Evolutionary conservation across 2,113 vertebrate species (phyloP), one percentile per base, ranked within the genome.

Genomic region (Grallaria varia): DNA sequence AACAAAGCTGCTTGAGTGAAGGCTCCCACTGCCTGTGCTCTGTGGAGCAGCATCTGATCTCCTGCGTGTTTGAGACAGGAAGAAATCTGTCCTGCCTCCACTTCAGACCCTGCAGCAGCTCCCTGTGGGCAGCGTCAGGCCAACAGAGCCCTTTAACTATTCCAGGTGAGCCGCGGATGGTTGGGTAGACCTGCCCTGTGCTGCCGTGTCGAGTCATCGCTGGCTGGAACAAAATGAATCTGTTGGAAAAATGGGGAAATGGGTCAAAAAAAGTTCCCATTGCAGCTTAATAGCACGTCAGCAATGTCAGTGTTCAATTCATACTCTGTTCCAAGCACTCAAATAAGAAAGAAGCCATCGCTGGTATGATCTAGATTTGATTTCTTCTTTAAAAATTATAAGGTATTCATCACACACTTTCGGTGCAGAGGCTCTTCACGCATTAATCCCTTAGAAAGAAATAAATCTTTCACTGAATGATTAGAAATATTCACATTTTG

Each of bases 401-500:
- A 87, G 68, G 73, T 78, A 91, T 95, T 95, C 89, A 81, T 44
- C 62, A 75, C 86, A 75, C 81, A 33, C 37, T 90, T 84, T 40
- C 84, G 62, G 37, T 91, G 80, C 89, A 84, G 80, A 82, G 64
- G 44, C 20, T 95, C 81, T 78, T 95, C 93, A 91, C 86, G 80
- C 37, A 7, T 88, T 79, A 71, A 90, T 90, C 47, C 4, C 2
- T 44, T 81, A 82, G 53, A 94, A 87, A 90, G 73, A 89, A 96
- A 80, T 50, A 92, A 95, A 60, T 79, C 49, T 95, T 95, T 84
- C 92, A 66, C 73, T 81, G 95, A 93, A 83, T 95, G 95, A 95
- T 94, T 94, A 90, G 95, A 96, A 96, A 94, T 78, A 45, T 56
- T 91, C 92, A 84, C 49, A 53, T 96, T 96, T 96, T 92, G 58